Conservation (phyloP, 2,888 invertebrate species). For the Napeogenes inachia region DNA sequence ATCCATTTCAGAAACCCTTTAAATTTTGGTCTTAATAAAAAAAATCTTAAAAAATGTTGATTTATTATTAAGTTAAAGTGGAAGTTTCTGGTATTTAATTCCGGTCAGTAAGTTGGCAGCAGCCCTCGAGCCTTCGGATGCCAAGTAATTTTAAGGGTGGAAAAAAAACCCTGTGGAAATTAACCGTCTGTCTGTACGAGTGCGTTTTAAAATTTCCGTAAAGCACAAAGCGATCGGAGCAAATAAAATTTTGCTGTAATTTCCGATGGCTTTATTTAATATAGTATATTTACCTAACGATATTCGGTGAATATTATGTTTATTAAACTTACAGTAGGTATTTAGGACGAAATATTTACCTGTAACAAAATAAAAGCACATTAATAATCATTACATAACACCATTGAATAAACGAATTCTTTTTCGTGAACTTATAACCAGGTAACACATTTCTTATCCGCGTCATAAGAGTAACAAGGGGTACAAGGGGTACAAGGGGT, state of each 20-base stretch:
- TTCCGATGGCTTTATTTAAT: no score
- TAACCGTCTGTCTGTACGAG: constrained; percentile 23
- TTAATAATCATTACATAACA: no score
- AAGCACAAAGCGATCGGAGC: not conserved
- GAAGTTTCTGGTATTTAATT: constrained; percentile 16
- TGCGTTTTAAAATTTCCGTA: constrained; percentile 13
- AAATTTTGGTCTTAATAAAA: not conserved
- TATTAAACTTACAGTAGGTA: no score
- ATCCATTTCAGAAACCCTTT: no score
- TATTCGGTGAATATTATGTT: no score
- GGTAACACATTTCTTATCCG: constrained; percentile 1
- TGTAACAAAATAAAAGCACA: no score
- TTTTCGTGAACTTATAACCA: not conserved
- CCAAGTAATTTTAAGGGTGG: constrained; percentile 24
- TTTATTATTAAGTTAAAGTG: constrained; percentile 4
- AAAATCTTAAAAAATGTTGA: constrained; percentile 4
- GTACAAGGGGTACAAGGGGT: not conserved
- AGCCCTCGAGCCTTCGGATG: constrained; percentile 16
- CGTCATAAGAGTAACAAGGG: not conserved
- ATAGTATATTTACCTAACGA: no score
- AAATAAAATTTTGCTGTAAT: no score
- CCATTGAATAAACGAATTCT: no score
- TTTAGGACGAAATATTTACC: no score
- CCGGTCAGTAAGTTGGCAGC: constrained; percentile 28
- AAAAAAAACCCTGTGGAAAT: constrained; percentile 22